Evolutionary conservation across 2,797 vertebrate genomes (phyloP).

Genomic region (Anguilla megastoma): DNA sequence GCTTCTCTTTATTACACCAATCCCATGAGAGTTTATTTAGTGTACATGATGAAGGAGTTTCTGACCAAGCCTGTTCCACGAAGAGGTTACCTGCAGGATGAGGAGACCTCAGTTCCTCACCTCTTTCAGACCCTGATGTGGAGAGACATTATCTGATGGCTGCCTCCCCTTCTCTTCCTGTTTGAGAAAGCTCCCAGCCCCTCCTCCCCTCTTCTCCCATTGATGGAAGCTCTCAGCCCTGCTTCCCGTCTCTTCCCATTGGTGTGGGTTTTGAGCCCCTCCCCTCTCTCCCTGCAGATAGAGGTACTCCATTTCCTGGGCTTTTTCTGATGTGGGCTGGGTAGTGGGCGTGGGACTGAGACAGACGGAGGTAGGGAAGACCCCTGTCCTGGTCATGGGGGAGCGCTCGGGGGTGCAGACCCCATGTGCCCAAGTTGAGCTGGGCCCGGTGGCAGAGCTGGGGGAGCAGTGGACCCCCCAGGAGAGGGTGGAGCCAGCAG

Average conservation of each 20-base stretch:
- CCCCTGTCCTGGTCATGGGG: conserved; percentile 58
- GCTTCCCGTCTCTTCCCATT: neutral
- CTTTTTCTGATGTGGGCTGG: conserved; percentile 60
- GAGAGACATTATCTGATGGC: conserved; percentile 69
- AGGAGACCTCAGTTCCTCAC: conserved; percentile 59
- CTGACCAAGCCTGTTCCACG: neutral
- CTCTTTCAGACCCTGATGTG: conserved; percentile 87
- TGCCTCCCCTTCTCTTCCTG: conserved; percentile 24
- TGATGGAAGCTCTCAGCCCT: neutral
- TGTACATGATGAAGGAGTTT: neutral
- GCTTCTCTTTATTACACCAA: neutral
- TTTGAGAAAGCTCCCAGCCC: neutral
- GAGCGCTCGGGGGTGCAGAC: conserved; percentile 21
- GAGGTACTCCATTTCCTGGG: neutral
- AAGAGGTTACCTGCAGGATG: neutral
- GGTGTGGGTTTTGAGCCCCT: neutral
- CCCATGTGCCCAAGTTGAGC: conserved; percentile 32
- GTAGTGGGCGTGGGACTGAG: conserved; percentile 72
- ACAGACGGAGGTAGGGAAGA: conserved; percentile 82
- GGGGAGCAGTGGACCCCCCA: conserved; percentile 79
- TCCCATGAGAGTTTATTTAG: neutral
- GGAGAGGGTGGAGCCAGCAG: conserved; percentile 72
- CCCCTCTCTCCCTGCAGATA: neutral
- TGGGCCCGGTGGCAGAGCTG: conserved; percentile 41
- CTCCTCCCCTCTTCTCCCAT: neutral